phyloP scores from a whole-genome alignment of 2,888 invertebrate genomes.

The Leptinotarsa juncta region DNA sequence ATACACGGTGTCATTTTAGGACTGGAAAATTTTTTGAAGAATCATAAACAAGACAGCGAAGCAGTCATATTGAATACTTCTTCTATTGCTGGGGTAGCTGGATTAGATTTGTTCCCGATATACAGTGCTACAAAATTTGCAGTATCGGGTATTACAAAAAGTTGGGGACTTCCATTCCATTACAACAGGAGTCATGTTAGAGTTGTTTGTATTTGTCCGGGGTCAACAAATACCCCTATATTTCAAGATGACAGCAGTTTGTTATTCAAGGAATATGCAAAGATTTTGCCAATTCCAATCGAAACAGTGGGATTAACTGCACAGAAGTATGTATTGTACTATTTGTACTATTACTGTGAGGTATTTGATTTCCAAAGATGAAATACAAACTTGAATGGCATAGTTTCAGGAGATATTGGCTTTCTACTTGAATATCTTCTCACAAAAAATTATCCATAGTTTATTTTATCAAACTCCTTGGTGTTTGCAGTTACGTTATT shows the following conservation, averaged over 20 bases:
- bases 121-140: constrained; percentile 46
- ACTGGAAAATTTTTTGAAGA: constrained; percentile 42
- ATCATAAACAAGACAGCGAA: constrained; percentile 43
- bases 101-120: constrained; percentile 30
- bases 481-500: too few species aligned
- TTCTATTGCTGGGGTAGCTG: constrained; percentile 38
- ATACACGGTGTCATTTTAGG: constrained; percentile 44
- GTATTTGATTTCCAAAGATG: not conserved
- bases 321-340: not conserved
- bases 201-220: constrained; percentile 68
- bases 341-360: not conserved
- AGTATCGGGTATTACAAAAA: constrained; percentile 41
- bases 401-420: too few species aligned
- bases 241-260: constrained; percentile 39
- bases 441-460: too few species aligned
- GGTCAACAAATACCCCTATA: constrained; percentile 66
- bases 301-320: constrained; percentile 2
- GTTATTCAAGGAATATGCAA: constrained; percentile 20
- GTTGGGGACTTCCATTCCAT: constrained; percentile 39
- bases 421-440: too few species aligned
- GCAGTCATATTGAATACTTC: constrained; percentile 46
- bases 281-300: not conserved
- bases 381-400: too few species aligned
- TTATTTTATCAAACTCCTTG: too few species aligned
- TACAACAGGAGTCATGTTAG: constrained; percentile 66